Conservation (phyloP, 2,113 vertebrate genomes). For the Phasianus colchicus region DNA sequence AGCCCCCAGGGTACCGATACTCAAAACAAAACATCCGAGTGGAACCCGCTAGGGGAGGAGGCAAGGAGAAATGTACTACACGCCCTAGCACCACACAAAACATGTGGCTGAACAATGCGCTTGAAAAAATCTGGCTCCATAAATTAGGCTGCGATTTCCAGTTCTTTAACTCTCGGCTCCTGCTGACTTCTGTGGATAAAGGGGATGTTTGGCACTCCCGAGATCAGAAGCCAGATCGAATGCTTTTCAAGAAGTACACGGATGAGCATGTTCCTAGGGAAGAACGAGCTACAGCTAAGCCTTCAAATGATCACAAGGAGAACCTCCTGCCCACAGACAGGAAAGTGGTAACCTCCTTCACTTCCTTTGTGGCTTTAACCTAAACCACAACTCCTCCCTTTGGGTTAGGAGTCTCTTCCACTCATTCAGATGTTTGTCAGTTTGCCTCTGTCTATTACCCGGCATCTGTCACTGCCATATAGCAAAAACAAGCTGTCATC, state of each 20-base stretch:
- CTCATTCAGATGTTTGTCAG: constrained; percentile 63
- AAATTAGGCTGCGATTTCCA: constrained; percentile 26
- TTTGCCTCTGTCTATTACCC: constrained; percentile 49
- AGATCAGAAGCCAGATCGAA: constrained; percentile 35
- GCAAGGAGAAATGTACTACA: not conserved
- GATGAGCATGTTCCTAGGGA: constrained; percentile 56
- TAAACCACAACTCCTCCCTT: constrained; percentile 80
- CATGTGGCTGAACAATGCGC: constrained; percentile 14
- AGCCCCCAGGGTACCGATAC: constrained; percentile 15
- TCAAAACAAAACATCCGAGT: constrained; percentile 49
- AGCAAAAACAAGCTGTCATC: not conserved
- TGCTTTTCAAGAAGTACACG: constrained; percentile 49
- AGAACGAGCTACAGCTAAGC: constrained; percentile 49
- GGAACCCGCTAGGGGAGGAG: constrained; percentile 30
- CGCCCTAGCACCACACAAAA: not conserved
- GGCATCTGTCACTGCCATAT: not conserved
- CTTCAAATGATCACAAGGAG: constrained; percentile 70
- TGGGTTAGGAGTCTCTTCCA: constrained; percentile 68
- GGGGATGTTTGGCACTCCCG: constrained; percentile 47
- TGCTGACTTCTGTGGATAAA: constrained; percentile 42
- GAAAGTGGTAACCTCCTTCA: constrained; percentile 77
- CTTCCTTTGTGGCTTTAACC: constrained; percentile 81
- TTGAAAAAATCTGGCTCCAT: constrained; percentile 48
- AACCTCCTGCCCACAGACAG: constrained; percentile 77
- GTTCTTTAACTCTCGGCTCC: constrained; percentile 33